These are phyloP conservation scores for Aplochiton taeniatus DNA, from an alignment of 2,797 vertebrate genomes.

Conservation along the genomic window DNA sequence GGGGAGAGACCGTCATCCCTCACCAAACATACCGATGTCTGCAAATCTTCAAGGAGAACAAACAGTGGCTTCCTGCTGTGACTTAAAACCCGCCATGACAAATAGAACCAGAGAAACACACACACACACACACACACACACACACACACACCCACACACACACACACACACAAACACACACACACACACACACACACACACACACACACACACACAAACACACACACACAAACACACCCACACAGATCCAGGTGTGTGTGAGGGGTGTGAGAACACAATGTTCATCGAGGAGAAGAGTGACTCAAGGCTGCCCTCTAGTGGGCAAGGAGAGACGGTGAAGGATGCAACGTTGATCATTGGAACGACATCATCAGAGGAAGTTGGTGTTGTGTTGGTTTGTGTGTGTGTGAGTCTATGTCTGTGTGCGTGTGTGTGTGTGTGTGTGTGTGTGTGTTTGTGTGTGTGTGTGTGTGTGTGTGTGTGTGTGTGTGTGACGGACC, in stretches of 20 bases:
- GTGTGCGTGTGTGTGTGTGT: not conserved
- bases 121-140: not conserved
- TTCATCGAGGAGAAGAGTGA: slow-evolving; percentile 20
- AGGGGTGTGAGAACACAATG: not conserved
- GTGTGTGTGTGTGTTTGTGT: not conserved
- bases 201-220: slow-evolving; percentile 12
- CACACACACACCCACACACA: not conserved
- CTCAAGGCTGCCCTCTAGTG: slow-evolving; percentile 58
- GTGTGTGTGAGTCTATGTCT: not conserved
- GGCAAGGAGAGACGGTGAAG: slow-evolving; percentile 7
- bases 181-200: slow-evolving; percentile 11
- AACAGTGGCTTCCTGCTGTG: too few relatives aligned
- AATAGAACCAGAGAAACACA: not conserved
- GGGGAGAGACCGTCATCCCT: too few relatives aligned
- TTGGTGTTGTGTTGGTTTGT: not conserved
- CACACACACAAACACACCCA: slow-evolving; percentile 16
- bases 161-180: slow-evolving; percentile 9
- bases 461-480: not conserved
- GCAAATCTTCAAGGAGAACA: too few relatives aligned
- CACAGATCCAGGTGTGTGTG: slow-evolving; percentile 14
- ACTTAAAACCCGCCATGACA: too few relatives aligned
- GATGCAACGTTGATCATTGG: too few relatives aligned
- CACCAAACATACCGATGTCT: too few relatives aligned
- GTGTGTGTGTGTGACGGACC: slow-evolving; percentile 67
- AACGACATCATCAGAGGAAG: too few relatives aligned